Percentiles rank a stretch among this genome's conserved stretches.
Conservation (phyloP, 2,797 vertebrate genomes). For the Cyprinodon diabolis region DNA sequence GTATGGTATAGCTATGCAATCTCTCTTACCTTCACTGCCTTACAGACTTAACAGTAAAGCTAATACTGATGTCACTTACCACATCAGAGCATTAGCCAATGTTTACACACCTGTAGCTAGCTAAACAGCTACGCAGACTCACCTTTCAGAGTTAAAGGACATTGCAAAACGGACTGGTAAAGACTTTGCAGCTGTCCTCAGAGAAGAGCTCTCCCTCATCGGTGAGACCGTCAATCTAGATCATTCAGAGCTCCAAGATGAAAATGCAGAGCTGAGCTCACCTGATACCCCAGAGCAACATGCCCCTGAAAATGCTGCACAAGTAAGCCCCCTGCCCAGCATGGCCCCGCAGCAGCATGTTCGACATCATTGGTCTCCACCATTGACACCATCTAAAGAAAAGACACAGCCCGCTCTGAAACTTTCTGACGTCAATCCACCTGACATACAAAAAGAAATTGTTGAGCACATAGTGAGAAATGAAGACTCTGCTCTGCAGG, state of each 20-base stretch:
- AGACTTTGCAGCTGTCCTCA: conserved; percentile 1
- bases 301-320: neutral
- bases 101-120: conserved; percentile 5
- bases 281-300: conserved; percentile 4
- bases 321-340: neutral
- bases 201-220: neutral
- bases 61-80: neutral
- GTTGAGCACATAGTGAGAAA: neutral
- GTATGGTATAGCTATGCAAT: neutral
- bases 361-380: no score
- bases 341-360: no score
- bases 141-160: neutral
- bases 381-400: neutral
- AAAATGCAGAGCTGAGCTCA: neutral
- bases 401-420: neutral
- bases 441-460: neutral
- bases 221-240: neutral
- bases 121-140: conserved; percentile 1
- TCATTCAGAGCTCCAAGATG: neutral
- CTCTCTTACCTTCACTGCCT: neutral
- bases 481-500: neutral
- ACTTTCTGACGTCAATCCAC: neutral
- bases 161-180: conserved; percentile 14
- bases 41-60: neutral
- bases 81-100: neutral